Percentiles rank a stretch among this genome's conserved stretches.
Conservation (phyloP, 2,888 invertebrate species). For the Hermodice carunculata region DNA sequence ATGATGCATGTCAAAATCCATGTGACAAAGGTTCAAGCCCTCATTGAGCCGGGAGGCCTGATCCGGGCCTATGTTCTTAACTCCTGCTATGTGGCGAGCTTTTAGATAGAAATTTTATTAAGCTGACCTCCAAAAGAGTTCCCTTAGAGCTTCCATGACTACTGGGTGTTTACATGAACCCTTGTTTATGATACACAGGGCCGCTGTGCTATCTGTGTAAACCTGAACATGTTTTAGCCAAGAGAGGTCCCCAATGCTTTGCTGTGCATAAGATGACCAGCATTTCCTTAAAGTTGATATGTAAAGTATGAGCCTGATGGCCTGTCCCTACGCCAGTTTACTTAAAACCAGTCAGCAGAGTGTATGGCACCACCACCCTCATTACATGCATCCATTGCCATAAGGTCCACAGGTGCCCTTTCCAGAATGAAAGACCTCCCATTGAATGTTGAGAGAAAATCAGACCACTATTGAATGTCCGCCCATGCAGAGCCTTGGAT, state of each 20-base stretch:
- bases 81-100: not conserved
- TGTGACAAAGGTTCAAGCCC: not conserved
- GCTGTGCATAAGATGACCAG: not conserved
- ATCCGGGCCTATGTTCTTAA: not conserved
- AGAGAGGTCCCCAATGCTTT: not conserved
- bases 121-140: not conserved
- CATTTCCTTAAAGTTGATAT: conserved; percentile 9
- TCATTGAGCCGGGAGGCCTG: not conserved
- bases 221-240: not conserved
- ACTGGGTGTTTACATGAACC: no score
- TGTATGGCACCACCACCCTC: no score
- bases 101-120: not conserved
- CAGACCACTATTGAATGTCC: no score
- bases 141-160: not conserved
- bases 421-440: no score
- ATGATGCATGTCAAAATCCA: no score
- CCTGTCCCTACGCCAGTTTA: conserved; percentile 5
- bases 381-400: no score
- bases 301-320: not conserved
- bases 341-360: conserved; percentile 5
- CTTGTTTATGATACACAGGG: not conserved
- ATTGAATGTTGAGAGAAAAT: no score
- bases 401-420: no score
- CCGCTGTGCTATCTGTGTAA: conserved; percentile 2
- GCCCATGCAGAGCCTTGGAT: no score